Conservation (phyloP, 1,140 invertebrate species). For the Melitaea cinxia region DNA sequence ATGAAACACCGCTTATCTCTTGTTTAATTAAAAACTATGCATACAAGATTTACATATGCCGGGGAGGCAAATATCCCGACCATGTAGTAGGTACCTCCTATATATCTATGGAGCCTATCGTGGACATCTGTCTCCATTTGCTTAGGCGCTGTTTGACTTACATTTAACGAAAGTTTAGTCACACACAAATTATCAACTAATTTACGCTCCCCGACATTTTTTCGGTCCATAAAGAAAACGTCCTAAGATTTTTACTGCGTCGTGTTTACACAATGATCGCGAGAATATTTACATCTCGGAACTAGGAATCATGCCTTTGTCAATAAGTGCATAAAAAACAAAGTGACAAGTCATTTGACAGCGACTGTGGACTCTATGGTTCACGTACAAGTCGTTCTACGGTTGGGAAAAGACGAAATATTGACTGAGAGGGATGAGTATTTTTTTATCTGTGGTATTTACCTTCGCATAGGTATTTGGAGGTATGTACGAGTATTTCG, state of each 20-base stretch:
- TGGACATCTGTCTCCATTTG: slow-evolving; percentile 78
- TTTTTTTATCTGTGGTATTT: neutral
- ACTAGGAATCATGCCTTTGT: slow-evolving; percentile 48
- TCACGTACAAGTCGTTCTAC: neutral
- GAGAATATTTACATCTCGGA: slow-evolving; percentile 46
- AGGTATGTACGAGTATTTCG: slow-evolving; percentile 18
- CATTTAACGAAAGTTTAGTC: slow-evolving; percentile 79
- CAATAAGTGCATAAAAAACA: slow-evolving; percentile 45
- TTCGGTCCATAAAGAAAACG: slow-evolving; percentile 54
- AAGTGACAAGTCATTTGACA: slow-evolving; percentile 37
- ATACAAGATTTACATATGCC: slow-evolving; percentile 73
- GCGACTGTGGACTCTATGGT: slow-evolving; percentile 31
- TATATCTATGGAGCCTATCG: slow-evolving; percentile 73
- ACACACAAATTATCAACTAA: slow-evolving; percentile 80
- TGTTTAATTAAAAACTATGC: slow-evolving; percentile 75
- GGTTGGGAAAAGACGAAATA: neutral
- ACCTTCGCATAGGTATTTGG: slow-evolving; percentile 1
- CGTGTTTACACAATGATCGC: slow-evolving; percentile 52
- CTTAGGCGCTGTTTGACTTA: slow-evolving; percentile 75
- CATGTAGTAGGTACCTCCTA: slow-evolving; percentile 57
- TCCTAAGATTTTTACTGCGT: slow-evolving; percentile 69
- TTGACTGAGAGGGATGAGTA: neutral
- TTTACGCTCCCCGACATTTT: slow-evolving; percentile 72
- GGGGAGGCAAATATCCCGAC: slow-evolving; percentile 46
- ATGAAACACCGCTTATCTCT: slow-evolving; percentile 63